phyloP scores from a whole-genome alignment of 1,140 invertebrate genomes.

The Caenorhabditis remanei region DNA sequence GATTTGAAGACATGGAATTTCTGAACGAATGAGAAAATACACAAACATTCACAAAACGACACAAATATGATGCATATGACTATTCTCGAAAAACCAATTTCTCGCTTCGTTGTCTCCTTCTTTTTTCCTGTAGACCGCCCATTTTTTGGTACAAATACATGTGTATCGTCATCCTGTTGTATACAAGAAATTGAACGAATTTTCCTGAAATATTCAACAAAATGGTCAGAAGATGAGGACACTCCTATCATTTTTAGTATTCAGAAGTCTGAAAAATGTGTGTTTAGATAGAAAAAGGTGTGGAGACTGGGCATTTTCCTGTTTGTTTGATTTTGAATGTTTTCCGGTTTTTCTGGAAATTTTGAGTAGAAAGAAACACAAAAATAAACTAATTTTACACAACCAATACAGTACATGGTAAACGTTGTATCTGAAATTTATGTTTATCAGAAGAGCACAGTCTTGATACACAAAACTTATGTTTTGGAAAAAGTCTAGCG shows the following conservation, averaged over 20 bases:
- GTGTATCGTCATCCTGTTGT: constrained; percentile 27
- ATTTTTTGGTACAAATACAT: constrained; percentile 9
- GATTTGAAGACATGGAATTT: background rate
- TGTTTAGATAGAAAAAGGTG: constrained; percentile 7
- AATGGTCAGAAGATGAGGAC: constrained; percentile 9
- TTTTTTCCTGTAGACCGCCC: constrained; percentile 8
- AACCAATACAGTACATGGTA: no score
- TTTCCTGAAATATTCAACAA: constrained; percentile 21
- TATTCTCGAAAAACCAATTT: constrained; percentile 51
- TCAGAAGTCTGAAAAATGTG: background rate
- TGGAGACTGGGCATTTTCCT: background rate
- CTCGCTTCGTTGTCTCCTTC: constrained; percentile 41
- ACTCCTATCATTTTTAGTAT: background rate
- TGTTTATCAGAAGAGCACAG: no score
- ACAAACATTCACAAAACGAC: constrained; percentile 14
- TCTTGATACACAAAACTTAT: no score
- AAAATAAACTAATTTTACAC: no score
- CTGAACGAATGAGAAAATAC: background rate
- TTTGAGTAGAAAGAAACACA: no score
- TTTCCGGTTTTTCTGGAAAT: background rate
- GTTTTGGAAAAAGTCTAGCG: no score
- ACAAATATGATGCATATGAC: constrained; percentile 1
- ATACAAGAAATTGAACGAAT: background rate
- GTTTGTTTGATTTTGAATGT: background rate
- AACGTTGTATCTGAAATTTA: no score